phyloP scores from a whole-genome alignment of 2,888 invertebrate species.

The Germaria angustata region DNA sequence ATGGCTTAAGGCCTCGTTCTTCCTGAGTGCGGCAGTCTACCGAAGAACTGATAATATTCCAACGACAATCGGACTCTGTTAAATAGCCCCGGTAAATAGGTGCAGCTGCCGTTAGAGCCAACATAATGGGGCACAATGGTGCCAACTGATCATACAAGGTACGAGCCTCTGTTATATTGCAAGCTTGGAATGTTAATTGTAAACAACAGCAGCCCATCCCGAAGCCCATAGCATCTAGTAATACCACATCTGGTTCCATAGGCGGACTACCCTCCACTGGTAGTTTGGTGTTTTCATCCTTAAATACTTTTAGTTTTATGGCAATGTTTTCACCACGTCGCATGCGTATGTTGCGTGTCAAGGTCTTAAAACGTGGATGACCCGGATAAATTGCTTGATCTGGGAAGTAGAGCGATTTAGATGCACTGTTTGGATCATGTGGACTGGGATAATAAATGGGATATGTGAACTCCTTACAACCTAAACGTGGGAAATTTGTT shows the following conservation, averaged over 20 bases:
- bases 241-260: slow-evolving; percentile 93
- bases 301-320: slow-evolving; percentile 97
- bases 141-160: slow-evolving; percentile 98
- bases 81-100: slow-evolving; percentile 96
- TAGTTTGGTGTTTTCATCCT: slow-evolving; percentile 90
- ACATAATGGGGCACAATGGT: slow-evolving; percentile 97
- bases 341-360: slow-evolving; percentile 94
- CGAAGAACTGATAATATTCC: slow-evolving; percentile 97
- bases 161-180: slow-evolving; percentile 96
- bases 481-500: slow-evolving; percentile 96
- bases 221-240: slow-evolving; percentile 99
- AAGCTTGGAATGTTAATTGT: slow-evolving; percentile 95
- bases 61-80: slow-evolving; percentile 97
- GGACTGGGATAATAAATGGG: slow-evolving; percentile 85
- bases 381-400: slow-evolving; percentile 95
- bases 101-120: slow-evolving; percentile 97
- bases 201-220: slow-evolving; percentile 99
- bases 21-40: slow-evolving; percentile 97
- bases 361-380: slow-evolving; percentile 95
- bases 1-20: slow-evolving; percentile 90
- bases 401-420: slow-evolving; percentile 93
- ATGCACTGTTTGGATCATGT: slow-evolving; percentile 86
- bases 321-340: slow-evolving; percentile 96
- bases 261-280: slow-evolving; percentile 91
- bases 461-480: slow-evolving; percentile 92